Evolutionary conservation across 2,113 vertebrate genomes (phyloP).

Genomic region (Stegostoma tigrinum): DNA sequence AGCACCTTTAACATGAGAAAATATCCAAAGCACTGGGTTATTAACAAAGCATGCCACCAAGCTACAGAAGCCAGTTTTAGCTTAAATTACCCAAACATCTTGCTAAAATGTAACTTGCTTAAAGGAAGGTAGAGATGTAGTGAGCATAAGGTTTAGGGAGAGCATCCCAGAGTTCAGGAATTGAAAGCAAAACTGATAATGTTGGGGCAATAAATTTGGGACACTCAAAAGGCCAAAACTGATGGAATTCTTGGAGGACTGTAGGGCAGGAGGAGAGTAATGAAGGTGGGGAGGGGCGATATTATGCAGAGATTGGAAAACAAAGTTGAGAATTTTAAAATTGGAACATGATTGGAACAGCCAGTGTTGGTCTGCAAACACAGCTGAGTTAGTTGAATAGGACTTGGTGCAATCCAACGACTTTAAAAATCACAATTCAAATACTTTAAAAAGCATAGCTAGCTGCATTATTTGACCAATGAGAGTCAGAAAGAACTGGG

Average conservation of each 20-base stretch:
- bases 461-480: neutral
- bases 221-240: neutral
- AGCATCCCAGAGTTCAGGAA: neutral
- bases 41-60: neutral
- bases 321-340: neutral
- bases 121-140: neutral
- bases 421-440: neutral
- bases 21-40: neutral
- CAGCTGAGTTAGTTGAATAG: neutral
- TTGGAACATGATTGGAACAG: neutral
- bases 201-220: neutral
- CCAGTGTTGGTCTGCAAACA: neutral
- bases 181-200: neutral
- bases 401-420: neutral
- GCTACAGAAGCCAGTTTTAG: neutral
- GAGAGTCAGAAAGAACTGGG: neutral
- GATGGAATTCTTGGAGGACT: neutral
- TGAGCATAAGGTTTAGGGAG: neutral
- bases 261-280: neutral
- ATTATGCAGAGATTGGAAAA: neutral
- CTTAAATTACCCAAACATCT: neutral
- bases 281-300: neutral
- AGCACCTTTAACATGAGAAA: neutral
- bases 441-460: neutral
- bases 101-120: neutral